Conservation (phyloP, 2,888 invertebrate species). For the Phlogophora meticulosa region DNA sequence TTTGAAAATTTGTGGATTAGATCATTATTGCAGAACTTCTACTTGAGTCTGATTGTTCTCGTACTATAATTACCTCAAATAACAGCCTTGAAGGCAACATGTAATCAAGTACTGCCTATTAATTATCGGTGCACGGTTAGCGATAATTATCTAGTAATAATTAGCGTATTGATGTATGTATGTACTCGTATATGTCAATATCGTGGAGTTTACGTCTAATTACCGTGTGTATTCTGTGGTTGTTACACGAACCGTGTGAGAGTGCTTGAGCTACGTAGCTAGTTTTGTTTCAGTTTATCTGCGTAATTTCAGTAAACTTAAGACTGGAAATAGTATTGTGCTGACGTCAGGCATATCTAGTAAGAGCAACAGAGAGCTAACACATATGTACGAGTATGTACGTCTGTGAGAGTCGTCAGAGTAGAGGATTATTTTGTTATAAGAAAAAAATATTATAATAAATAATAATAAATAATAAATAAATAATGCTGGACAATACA, state of each 20-base stretch:
- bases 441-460: too few relatives aligned
- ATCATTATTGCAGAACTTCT: too few relatives aligned
- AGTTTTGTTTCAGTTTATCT: background rate
- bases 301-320: background rate
- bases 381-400: too few relatives aligned
- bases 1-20: too few relatives aligned
- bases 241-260: slow-evolving; percentile 3
- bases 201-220: slow-evolving; percentile 43
- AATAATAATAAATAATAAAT: too few relatives aligned
- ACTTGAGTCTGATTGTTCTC: background rate
- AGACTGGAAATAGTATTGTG: too few relatives aligned
- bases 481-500: too few relatives aligned
- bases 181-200: slow-evolving; percentile 42
- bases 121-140: slow-evolving; percentile 33
- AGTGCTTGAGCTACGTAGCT: background rate
- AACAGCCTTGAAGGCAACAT: slow-evolving; percentile 13
- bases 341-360: too few relatives aligned
- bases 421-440: too few relatives aligned
- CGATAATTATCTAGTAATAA: slow-evolving; percentile 39
- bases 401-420: too few relatives aligned
- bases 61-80: slow-evolving; percentile 16
- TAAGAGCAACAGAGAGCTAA: too few relatives aligned
- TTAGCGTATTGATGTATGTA: slow-evolving; percentile 52
- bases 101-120: slow-evolving; percentile 47
- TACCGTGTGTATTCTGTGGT: slow-evolving; percentile 36